A percentile compares a stretch with the other conserved stretches of the same genome.
Evolutionary conservation across 1,140 invertebrate species (phyloP).

Genomic region (Diabrotica undecimpunctata): DNA sequence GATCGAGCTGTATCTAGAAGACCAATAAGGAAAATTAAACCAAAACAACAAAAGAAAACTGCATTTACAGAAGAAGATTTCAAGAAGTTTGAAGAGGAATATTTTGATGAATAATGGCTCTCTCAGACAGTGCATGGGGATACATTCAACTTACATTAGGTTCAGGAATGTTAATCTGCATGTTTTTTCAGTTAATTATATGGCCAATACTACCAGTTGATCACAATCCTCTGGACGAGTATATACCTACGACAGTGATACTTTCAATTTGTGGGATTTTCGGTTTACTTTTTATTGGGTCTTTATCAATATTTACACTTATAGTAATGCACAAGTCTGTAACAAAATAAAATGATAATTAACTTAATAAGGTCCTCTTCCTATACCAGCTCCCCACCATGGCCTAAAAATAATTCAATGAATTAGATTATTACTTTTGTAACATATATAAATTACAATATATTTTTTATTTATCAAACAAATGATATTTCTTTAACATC

Average conservation of each 20-base stretch:
- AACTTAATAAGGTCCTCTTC: constrained; percentile 35
- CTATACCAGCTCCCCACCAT: constrained; percentile 42
- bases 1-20: constrained; percentile 51
- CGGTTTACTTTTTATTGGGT: constrained; percentile 37
- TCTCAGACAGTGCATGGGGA: constrained; percentile 33
- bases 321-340: constrained; percentile 28
- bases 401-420: constrained; percentile 32
- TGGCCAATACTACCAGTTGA: constrained; percentile 38
- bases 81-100: constrained; percentile 52
- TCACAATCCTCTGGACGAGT: constrained; percentile 27
- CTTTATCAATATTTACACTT: constrained; percentile 37
- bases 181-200: constrained; percentile 38
- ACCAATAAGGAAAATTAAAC: constrained; percentile 46
- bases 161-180: constrained; percentile 27
- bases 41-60: constrained; percentile 49
- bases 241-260: constrained; percentile 30
- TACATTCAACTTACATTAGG: constrained; percentile 31
- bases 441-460: too few species aligned
- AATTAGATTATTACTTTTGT: not conserved
- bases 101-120: constrained; percentile 45
- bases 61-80: constrained; percentile 56
- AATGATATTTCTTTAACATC: too few species aligned
- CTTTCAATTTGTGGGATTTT: constrained; percentile 41
- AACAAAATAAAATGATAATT: not conserved
- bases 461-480: too few species aligned